Evolutionary conservation across 2,888 invertebrate species (phyloP).

Genomic region (Agonopterix heracliana): DNA sequence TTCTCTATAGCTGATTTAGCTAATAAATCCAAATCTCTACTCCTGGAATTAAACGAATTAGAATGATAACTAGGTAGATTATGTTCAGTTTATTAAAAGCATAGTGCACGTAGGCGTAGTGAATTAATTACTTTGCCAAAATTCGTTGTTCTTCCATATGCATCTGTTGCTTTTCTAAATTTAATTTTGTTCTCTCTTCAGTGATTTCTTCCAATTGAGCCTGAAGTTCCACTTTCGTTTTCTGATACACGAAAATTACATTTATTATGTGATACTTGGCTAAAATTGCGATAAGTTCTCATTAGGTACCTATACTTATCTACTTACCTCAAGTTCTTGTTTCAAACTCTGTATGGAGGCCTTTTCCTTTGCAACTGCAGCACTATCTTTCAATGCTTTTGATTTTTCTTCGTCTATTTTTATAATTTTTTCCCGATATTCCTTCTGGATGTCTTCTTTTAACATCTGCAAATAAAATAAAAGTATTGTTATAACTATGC

Average conservation of each 20-base stretch:
- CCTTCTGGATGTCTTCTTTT: conserved; percentile 60
- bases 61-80: not conserved
- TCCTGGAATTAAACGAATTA: conserved; percentile 29
- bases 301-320: not conserved
- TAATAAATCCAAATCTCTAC: conserved; percentile 68
- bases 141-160: conserved; percentile 64
- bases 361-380: conserved; percentile 53
- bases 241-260: conserved; percentile 29
- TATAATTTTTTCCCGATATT: conserved; percentile 55
- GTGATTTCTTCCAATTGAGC: conserved; percentile 59
- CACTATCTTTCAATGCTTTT: conserved; percentile 48
- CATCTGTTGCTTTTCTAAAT: conserved; percentile 56
- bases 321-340: conserved; percentile 56
- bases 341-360: conserved; percentile 50
- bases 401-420: conserved; percentile 58
- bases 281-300: not conserved
- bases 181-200: conserved; percentile 57
- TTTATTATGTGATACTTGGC: not conserved
- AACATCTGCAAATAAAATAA: conserved; percentile 31
- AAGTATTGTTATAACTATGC: not conserved
- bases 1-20: conserved; percentile 76
- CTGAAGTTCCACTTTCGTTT: conserved; percentile 60
- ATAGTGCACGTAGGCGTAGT: not conserved
- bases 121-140: conserved; percentile 46
- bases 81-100: not conserved